A percentile compares a stretch with the other conserved stretches of the same genome.
These are phyloP conservation scores for Diadophis punctatus DNA, from an alignment of 2,113 vertebrate genomes.

Conservation along the genomic window DNA sequence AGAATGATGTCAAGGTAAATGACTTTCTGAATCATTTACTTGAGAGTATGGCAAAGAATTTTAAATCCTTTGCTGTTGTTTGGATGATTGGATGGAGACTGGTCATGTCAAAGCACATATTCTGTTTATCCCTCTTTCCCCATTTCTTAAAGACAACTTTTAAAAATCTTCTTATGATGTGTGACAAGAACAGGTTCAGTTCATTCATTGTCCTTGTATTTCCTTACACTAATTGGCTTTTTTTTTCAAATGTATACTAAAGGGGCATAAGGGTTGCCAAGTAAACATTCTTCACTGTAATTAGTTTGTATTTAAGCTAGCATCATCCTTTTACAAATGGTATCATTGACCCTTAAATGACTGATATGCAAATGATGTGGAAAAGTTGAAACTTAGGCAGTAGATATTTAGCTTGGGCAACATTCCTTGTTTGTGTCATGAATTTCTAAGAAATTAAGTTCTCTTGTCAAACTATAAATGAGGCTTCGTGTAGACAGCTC, in stretches of 20 bases:
- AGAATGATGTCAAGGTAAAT: constrained; percentile 27
- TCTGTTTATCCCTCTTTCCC: background rate
- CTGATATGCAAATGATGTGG: background rate
- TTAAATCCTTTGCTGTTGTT: background rate
- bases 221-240: background rate
- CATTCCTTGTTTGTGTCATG: background rate
- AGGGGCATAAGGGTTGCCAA: background rate
- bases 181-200: background rate
- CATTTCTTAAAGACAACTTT: background rate
- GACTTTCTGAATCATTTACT: constrained; percentile 33
- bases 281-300: background rate
- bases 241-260: background rate
- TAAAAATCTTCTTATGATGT: background rate
- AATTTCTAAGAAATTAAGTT: background rate
- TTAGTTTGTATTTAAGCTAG: background rate
- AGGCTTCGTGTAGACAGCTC: background rate
- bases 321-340: background rate
- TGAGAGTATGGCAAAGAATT: constrained; percentile 7
- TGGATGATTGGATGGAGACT: constrained; percentile 5
- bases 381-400: background rate
- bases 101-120: background rate
- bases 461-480: background rate
- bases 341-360: background rate
- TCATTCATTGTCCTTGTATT: background rate
- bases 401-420: background rate